phyloP scores from a whole-genome alignment of 2,888 invertebrate genomes.

The Lasioglossum leucozonium region DNA sequence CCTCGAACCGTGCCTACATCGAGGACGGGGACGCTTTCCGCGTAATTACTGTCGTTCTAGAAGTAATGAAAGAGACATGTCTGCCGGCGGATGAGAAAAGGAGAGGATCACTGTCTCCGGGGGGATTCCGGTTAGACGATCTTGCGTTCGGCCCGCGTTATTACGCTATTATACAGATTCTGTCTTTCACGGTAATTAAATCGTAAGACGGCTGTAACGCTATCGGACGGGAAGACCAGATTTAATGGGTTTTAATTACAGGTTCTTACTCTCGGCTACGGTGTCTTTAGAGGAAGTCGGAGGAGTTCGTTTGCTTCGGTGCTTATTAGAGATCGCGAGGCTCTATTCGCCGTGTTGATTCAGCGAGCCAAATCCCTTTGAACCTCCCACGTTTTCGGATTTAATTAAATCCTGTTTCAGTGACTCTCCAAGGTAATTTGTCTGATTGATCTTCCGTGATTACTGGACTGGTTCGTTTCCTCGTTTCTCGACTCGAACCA shows the following conservation, averaged over 20 bases:
- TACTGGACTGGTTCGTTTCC: neutral
- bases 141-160: neutral
- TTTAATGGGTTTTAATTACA: slow-evolving; percentile 30
- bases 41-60: slow-evolving; percentile 66
- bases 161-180: slow-evolving; percentile 31
- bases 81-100: slow-evolving; percentile 27
- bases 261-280: neutral
- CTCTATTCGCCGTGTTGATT: neutral
- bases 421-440: neutral
- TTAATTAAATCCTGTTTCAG: neutral
- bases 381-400: neutral
- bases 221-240: neutral
- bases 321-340: slow-evolving; percentile 1
- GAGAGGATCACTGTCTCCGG: slow-evolving; percentile 5
- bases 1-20: slow-evolving; percentile 32
- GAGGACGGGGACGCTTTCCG: slow-evolving; percentile 52
- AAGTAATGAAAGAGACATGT: slow-evolving; percentile 73
- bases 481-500: neutral
- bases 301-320: slow-evolving; percentile 11
- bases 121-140: slow-evolving; percentile 21
- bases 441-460: neutral
- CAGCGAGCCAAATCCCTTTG: neutral
- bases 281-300: neutral
- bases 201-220: neutral
- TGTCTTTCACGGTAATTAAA: slow-evolving; percentile 47